A percentile compares a stretch with the other conserved stretches of the same genome.
phyloP scores from a whole-genome alignment of 2,113 vertebrate species.

The Antidorcas marsupialis region DNA sequence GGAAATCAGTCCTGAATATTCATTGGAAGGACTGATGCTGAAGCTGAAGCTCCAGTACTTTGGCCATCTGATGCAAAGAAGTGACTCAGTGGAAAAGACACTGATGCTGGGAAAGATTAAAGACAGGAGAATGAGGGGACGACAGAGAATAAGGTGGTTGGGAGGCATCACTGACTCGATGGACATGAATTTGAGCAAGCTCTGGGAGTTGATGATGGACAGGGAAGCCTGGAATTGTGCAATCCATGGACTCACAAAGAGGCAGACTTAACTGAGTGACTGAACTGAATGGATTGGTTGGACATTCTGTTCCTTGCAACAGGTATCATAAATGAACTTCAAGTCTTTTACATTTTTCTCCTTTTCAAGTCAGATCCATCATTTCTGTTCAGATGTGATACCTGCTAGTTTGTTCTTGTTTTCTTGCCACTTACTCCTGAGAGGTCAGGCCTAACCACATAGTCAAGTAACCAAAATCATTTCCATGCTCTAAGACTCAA shows the following conservation, averaged over 20 bases:
- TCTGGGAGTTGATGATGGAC: neutral
- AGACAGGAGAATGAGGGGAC: neutral
- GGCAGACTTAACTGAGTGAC: neutral
- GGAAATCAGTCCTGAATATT: neutral
- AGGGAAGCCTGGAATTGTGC: neutral
- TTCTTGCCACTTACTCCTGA: neutral
- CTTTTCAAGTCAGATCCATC: neutral
- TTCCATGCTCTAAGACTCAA: neutral
- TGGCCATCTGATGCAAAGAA: neutral
- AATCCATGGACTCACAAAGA: neutral
- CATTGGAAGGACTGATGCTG: neutral
- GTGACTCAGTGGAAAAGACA: neutral
- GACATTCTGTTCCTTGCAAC: neutral
- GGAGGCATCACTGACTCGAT: rapidly evolving
- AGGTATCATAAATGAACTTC: rapidly evolving
- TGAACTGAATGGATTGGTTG: neutral
- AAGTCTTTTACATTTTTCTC: neutral
- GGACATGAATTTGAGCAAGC: neutral
- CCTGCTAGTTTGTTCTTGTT: neutral
- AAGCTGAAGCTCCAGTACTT: neutral
- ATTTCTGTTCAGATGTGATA: neutral
- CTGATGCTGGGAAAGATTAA: neutral
- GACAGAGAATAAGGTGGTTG: neutral
- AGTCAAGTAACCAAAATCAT: neutral
- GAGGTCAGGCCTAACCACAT: neutral